phyloP scores from a whole-genome alignment of 2,113 vertebrate genomes.

The Prochilodus magdalenae region DNA sequence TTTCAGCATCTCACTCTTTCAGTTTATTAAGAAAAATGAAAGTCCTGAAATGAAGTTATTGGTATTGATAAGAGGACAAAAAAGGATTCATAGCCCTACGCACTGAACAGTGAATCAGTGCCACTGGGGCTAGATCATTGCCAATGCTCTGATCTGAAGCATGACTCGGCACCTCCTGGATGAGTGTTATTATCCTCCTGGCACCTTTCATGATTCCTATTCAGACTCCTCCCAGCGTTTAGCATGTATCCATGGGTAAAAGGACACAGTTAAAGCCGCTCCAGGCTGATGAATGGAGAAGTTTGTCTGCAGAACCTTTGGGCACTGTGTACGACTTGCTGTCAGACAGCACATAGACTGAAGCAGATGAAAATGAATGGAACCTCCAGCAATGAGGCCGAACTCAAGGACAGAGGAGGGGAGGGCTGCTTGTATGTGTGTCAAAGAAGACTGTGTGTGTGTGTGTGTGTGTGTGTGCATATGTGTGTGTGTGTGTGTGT shows the following conservation, averaged over 20 bases:
- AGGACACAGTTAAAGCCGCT: not conserved
- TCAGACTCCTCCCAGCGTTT: not conserved
- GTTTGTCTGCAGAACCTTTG: not conserved
- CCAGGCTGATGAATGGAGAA: not conserved
- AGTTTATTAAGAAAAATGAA: too few species aligned
- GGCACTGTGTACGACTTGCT: not conserved
- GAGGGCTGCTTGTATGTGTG: not conserved
- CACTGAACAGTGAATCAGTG: not conserved
- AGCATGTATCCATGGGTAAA: not conserved
- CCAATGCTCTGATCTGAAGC: not conserved
- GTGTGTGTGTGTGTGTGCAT: not conserved
- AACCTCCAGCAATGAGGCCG: not conserved
- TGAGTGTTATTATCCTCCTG: not conserved
- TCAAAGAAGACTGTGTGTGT: not conserved
- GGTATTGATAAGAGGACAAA: too few species aligned
- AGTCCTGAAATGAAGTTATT: too few species aligned
- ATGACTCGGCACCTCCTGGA: not conserved
- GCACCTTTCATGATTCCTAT: not conserved
- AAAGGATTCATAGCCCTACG: too few species aligned
- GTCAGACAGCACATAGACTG: not conserved
- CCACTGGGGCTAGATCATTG: not conserved
- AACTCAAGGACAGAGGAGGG: not conserved
- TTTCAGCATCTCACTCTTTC: too few species aligned
- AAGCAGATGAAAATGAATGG: not conserved
- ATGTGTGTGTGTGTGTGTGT: too few species aligned